phyloP scores from a whole-genome alignment of 2,888 invertebrate species.

The Ophioninae sp. region DNA sequence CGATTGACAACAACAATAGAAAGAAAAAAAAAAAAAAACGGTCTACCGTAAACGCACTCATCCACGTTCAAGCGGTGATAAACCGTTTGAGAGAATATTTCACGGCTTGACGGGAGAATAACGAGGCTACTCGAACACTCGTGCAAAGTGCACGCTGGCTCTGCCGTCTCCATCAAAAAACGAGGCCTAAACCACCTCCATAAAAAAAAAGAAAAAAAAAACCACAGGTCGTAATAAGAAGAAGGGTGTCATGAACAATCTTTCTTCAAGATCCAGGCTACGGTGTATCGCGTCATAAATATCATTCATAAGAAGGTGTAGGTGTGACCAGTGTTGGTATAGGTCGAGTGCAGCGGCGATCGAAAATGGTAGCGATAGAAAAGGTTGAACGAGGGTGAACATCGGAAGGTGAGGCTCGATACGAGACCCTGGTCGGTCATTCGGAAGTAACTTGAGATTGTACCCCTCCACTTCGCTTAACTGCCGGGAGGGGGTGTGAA shows the following conservation, averaged over 20 bases:
- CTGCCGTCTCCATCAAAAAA: slow-evolving; percentile 21
- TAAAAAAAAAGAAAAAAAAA: slow-evolving; percentile 37
- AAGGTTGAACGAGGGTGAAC: slow-evolving; percentile 62
- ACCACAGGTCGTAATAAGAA: slow-evolving; percentile 28
- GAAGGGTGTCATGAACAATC: slow-evolving; percentile 1
- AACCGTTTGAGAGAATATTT: background rate
- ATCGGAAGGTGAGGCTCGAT: slow-evolving; percentile 64
- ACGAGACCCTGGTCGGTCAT: slow-evolving; percentile 71
- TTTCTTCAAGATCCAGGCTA: slow-evolving; percentile 16
- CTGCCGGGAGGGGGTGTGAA: slow-evolving; percentile 21
- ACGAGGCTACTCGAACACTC: slow-evolving; percentile 11
- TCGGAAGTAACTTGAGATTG: slow-evolving; percentile 73
- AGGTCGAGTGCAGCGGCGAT: slow-evolving; percentile 22
- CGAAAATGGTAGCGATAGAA: slow-evolving; percentile 27
- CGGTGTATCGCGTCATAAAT: slow-evolving; percentile 19
- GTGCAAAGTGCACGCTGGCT: slow-evolving; percentile 19
- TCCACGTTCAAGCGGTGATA: background rate
- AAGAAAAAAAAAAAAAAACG: background rate
- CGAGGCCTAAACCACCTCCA: slow-evolving; percentile 37
- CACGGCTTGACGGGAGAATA: background rate
- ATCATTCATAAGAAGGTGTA: background rate
- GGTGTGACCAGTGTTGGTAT: background rate
- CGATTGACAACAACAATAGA: background rate
- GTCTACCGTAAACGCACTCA: background rate
- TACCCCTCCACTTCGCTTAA: slow-evolving; percentile 58